phyloP scores from a whole-genome alignment of 2,113 vertebrate genomes.

The Ammospiza caudacuta region DNA sequence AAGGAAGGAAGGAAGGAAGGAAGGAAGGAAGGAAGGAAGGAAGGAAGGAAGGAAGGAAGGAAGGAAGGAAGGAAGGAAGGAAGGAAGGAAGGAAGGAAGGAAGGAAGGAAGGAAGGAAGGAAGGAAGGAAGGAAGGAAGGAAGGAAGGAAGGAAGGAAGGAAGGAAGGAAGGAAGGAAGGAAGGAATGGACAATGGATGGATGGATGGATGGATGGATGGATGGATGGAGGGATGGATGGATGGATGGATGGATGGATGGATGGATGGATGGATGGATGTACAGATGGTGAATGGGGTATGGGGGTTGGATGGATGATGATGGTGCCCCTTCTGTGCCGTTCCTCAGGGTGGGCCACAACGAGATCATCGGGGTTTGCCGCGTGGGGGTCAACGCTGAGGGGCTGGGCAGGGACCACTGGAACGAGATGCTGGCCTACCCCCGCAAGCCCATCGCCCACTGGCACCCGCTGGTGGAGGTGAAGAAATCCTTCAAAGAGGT shows the following conservation, averaged over 20 bases:
- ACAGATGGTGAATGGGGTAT: not conserved
- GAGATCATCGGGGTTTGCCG: constrained; percentile 96
- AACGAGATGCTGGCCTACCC: constrained; percentile 98
- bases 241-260: not conserved
- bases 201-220: too few species aligned
- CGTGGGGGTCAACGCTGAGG: constrained; percentile 87
- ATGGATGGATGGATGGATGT: not conserved
- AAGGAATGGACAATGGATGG: not conserved
- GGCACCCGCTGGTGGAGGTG: constrained; percentile 94
- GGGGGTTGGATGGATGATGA: not conserved
- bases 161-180: too few species aligned
- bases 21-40: too few species aligned
- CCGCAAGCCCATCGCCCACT: constrained; percentile 96
- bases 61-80: not conserved
- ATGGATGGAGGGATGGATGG: not conserved
- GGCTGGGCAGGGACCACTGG: constrained; percentile 97
- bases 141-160: too few species aligned
- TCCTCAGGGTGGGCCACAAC: constrained; percentile 93
- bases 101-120: not conserved
- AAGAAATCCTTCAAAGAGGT: constrained; percentile 99
- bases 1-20: too few species aligned
- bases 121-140: not conserved
- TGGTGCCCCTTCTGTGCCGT: too few species aligned
- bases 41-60: not conserved
- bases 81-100: too few species aligned